Conservation (phyloP, 2,113 vertebrate species). For the Chamaetylas fuelleborni region DNA sequence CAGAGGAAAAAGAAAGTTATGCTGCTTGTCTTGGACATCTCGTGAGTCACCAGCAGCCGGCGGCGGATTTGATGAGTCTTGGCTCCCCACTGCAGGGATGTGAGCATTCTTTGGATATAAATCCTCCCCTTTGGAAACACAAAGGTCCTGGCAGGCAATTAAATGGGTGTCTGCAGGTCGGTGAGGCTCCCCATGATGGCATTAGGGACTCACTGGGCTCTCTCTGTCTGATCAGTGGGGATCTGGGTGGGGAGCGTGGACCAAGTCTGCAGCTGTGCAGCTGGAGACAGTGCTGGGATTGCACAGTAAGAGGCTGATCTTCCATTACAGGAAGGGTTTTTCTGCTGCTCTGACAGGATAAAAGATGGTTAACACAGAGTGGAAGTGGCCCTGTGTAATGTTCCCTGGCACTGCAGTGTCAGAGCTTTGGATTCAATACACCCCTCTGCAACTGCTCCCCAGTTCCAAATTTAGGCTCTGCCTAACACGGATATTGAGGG, state of each 20-base stretch:
- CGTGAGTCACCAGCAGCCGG: slow-evolving; percentile 1
- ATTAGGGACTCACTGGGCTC: background rate
- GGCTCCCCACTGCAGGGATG: background rate
- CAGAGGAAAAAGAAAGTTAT: slow-evolving; percentile 24
- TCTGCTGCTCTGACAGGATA: background rate
- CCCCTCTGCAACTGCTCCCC: background rate
- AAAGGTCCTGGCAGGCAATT: background rate
- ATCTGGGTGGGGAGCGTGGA: background rate
- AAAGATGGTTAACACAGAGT: background rate
- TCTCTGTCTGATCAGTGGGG: background rate
- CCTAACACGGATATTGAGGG: rapidly evolving
- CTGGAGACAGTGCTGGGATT: background rate
- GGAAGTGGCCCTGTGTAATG: background rate
- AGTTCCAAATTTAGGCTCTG: background rate
- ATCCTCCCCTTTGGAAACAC: background rate
- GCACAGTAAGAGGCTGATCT: background rate
- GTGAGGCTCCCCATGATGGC: background rate
- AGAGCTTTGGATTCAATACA: background rate
- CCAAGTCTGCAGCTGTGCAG: background rate
- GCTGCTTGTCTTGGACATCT: slow-evolving; percentile 14
- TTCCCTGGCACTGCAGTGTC: background rate
- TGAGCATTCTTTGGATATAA: background rate
- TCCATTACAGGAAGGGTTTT: background rate
- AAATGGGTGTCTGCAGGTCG: background rate
- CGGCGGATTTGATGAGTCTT: background rate